A percentile compares a stretch with the other conserved stretches of the same genome.
phyloP scores from a whole-genome alignment of 2,888 invertebrate species.

The Atherix ibis region DNA sequence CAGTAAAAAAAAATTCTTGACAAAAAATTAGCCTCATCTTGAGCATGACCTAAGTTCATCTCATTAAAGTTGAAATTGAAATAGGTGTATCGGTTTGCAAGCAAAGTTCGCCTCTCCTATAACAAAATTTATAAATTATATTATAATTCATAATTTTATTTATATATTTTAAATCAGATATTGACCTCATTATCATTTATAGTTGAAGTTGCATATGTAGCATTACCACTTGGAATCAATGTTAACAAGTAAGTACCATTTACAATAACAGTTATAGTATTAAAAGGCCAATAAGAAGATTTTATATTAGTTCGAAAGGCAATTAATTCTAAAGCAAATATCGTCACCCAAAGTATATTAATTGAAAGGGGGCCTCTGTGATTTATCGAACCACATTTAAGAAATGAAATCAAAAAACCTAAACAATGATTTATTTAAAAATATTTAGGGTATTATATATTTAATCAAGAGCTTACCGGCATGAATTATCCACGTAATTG shows the following conservation, averaged over 20 bases:
- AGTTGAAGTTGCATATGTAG: conserved; percentile 34
- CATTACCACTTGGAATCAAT: conserved; percentile 42
- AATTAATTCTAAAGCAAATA: conserved; percentile 50
- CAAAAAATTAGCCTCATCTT: conserved; percentile 53
- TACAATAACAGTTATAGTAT: conserved; percentile 42
- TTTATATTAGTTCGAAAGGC: conserved; percentile 50
- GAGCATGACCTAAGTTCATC: conserved; percentile 60
- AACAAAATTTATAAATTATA: conserved; percentile 8
- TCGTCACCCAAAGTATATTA: conserved; percentile 50
- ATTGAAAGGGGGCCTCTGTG: conserved; percentile 58
- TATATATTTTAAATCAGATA: not conserved
- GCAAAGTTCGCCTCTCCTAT: conserved; percentile 45
- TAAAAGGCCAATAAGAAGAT: conserved; percentile 40
- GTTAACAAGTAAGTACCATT: conserved; percentile 55
- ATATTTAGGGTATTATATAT: not conserved
- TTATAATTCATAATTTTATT: conserved; percentile 6
- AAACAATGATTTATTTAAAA: conserved; percentile 3
- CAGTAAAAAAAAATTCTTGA: conserved; percentile 73
- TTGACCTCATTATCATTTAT: conserved; percentile 20
- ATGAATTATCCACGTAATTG: conserved; percentile 69
- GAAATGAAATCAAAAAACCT: conserved; percentile 43
- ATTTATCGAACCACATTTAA: conserved; percentile 45
- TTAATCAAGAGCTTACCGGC: conserved; percentile 39
- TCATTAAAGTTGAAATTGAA: conserved; percentile 54
- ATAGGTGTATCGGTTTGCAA: conserved; percentile 41